Conservation (phyloP, 2,797 vertebrate genomes). For the Austrolebias charrua region DNA sequence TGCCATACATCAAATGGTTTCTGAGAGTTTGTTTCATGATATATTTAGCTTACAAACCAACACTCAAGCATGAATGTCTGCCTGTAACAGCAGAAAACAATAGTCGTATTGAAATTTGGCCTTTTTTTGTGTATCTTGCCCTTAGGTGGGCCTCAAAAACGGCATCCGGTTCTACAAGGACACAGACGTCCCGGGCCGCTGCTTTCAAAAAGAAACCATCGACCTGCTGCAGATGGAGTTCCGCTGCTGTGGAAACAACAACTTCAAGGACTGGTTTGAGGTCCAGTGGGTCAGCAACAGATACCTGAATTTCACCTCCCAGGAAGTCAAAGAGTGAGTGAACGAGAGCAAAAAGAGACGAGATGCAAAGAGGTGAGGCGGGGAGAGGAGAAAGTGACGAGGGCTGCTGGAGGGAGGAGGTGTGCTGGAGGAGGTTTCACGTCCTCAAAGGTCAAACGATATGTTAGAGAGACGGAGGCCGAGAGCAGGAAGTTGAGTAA, state of each 20-base stretch:
- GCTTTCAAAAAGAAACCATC: constrained; percentile 97
- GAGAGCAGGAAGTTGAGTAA: constrained; percentile 30
- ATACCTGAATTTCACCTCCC: constrained; percentile 94
- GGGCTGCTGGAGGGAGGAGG: not conserved
- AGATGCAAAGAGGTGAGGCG: constrained; percentile 4
- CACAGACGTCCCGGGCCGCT: constrained; percentile 94
- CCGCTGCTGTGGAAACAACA: constrained; percentile 94
- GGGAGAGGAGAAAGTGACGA: constrained; percentile 9
- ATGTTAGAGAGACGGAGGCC: constrained; percentile 6
- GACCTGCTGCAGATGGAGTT: constrained; percentile 96
- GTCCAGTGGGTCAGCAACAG: constrained; percentile 99
- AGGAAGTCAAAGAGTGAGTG: constrained; percentile 99
- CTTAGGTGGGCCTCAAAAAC: constrained; percentile 87
- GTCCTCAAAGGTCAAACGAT: constrained; percentile 43
- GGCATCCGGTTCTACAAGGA: constrained; percentile 96
- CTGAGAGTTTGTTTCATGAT: too few species aligned
- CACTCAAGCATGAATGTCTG: too few species aligned
- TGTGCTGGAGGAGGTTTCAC: constrained; percentile 30
- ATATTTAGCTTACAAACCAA: too few species aligned
- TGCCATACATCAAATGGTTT: too few species aligned
- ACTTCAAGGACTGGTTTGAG: constrained; percentile 98
- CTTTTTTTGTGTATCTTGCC: constrained; percentile 26
- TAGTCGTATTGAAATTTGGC: too few species aligned
- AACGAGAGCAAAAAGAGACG: constrained; percentile 8
- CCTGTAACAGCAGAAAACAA: too few species aligned